Conservation (phyloP, 1,140 invertebrate genomes). For the Venturia canescens region DNA sequence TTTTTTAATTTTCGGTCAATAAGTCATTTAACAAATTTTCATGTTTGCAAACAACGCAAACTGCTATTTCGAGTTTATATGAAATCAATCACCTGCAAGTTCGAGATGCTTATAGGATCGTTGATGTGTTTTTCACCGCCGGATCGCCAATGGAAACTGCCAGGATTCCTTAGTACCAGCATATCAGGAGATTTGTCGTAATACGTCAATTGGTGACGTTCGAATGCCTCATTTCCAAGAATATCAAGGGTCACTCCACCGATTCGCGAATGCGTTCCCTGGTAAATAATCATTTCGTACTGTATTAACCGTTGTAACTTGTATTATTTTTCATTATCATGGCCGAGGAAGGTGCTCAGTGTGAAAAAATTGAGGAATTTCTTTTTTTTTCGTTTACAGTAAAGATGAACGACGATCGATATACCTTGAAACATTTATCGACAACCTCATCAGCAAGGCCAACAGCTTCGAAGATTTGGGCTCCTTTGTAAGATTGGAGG, state of each 20-base stretch:
- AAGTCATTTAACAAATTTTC: too few species aligned
- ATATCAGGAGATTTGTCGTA: constrained; percentile 84
- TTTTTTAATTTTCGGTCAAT: too few species aligned
- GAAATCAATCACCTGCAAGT: constrained; percentile 83
- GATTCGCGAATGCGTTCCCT: constrained; percentile 95
- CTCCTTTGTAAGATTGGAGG: constrained; percentile 99
- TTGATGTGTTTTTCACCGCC: constrained; percentile 99
- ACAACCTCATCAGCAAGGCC: constrained; percentile 95
- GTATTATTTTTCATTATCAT: not conserved
- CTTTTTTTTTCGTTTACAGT: not conserved
- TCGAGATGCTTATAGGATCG: constrained; percentile 95
- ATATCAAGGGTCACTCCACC: constrained; percentile 95
- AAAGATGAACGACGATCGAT: constrained; percentile 2
- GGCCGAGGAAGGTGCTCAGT: constrained; percentile 53
- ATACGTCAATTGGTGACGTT: constrained; percentile 90
- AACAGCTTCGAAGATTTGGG: constrained; percentile 99
- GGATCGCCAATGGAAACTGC: constrained; percentile 96
- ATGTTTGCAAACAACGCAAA: not conserved
- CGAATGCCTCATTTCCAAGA: constrained; percentile 91
- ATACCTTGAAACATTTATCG: constrained; percentile 93
- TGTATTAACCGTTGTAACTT: not conserved
- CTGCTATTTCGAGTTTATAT: not conserved
- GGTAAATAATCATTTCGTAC: constrained; percentile 49
- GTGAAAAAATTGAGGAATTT: not conserved
- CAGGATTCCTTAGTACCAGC: constrained; percentile 93